Conservation (phyloP, 2,113 vertebrate genomes). For the Serranochromis macrocephalus region DNA sequence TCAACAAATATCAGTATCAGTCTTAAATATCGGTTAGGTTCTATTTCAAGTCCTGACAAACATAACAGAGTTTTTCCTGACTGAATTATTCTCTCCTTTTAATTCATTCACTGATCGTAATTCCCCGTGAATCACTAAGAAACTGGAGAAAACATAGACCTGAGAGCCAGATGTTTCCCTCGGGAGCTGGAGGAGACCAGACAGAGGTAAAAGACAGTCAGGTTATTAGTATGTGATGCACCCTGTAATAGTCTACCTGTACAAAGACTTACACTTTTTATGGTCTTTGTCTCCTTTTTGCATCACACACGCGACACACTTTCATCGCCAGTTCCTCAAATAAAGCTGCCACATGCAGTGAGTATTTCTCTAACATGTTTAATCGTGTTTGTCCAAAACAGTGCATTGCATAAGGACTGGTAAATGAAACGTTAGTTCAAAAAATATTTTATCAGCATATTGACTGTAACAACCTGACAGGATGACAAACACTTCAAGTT, state of each 20-base stretch:
- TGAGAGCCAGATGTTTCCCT: background rate
- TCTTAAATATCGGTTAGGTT: background rate
- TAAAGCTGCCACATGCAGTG: background rate
- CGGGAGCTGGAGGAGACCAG: background rate
- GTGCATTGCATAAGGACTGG: constrained; percentile 8
- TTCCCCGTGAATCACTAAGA: background rate
- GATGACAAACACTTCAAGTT: constrained; percentile 8
- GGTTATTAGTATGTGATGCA: background rate
- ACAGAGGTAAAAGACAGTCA: background rate
- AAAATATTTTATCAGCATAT: constrained; percentile 9
- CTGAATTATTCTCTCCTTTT: background rate
- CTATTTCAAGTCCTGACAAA: background rate
- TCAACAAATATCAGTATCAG: background rate
- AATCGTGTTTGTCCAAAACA: constrained; percentile 26
- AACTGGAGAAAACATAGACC: background rate
- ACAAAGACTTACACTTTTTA: background rate
- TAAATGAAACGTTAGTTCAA: constrained; percentile 10
- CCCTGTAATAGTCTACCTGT: background rate
- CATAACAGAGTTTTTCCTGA: background rate
- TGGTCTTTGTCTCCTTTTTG: background rate
- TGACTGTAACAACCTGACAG: background rate
- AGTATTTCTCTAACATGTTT: constrained; percentile 13
- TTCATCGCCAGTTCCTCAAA: background rate
- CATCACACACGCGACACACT: background rate
- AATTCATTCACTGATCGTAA: background rate